phyloP scores from a whole-genome alignment of 2,797 vertebrate genomes.

The Vespertilio murinus region DNA sequence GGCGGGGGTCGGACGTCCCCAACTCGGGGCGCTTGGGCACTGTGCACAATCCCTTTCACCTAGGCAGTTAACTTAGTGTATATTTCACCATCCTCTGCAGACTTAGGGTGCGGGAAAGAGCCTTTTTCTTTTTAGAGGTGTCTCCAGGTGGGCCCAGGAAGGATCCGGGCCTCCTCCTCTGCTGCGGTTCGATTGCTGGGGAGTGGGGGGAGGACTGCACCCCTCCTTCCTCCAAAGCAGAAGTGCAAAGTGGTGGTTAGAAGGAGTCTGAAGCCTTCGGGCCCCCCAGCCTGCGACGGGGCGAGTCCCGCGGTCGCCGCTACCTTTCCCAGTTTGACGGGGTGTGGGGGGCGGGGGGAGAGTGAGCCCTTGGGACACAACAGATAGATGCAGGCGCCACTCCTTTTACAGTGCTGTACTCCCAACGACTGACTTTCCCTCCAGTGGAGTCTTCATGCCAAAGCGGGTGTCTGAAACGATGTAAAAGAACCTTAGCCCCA shows the following conservation, averaged over 20 bases:
- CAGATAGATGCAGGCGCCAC: background rate
- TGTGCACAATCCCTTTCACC: background rate
- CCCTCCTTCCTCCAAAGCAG: background rate
- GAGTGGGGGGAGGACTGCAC: background rate
- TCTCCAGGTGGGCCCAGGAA: background rate
- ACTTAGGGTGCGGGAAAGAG: background rate
- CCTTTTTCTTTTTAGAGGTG: background rate
- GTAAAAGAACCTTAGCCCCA: background rate
- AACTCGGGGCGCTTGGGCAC: background rate
- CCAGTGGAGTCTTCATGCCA: background rate
- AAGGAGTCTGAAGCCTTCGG: background rate
- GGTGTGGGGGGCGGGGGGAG: background rate
- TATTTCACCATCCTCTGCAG: background rate
- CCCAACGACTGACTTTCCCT: background rate
- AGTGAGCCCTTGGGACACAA: background rate
- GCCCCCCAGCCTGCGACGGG: background rate
- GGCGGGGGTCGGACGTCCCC: background rate
- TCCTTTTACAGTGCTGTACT: background rate
- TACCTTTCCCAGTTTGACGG: background rate
- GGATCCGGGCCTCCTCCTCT: background rate
- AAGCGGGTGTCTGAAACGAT: background rate
- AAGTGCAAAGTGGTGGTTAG: background rate
- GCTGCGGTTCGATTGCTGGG: background rate
- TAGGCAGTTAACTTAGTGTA: no score
- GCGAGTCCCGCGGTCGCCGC: background rate